Base-by-base conservation (phyloP, 2,888 invertebrate genomes). In the Stictocephala bisonia region DNA sequence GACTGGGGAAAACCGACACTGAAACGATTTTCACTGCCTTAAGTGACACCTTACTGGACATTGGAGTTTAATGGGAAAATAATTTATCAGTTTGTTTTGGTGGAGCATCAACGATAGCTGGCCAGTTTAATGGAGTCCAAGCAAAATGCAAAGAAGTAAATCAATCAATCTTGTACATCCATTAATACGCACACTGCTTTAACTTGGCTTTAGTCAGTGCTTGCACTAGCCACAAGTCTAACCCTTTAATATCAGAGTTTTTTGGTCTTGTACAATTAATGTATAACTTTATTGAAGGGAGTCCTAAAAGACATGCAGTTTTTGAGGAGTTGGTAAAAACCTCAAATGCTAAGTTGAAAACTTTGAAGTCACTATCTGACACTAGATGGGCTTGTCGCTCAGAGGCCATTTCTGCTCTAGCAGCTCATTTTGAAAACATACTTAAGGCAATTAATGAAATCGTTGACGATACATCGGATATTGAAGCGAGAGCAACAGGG, bases 251-350 rank as follows among this genome's bases (percentile, higher is more conserved):
- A n/a, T n/a, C n/a, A n/a, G n/a, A n/a, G n/a, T 58, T 50, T 60
- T 74, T 75, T 60, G 66, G 66, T n/a, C 53, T 69, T 35, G 40
- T 75, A 13, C 75, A 74, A 41, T 69, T 75, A 64, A 50, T 75
- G 22, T 68, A 74, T 29, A 68, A 48, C 53, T 75, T 56, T 64
- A 74, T 71, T 15, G 74, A 75, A 72, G 60, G 69, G 18, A 75
- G 74, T 68, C 74, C 74, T 67, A 67, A 66, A 56, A 68, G 73
- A 53, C 74, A 74, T 51, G 69, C 67, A 18, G 41, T 71, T 11
- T 74, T 87, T 90, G 81, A 92, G 91, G 81, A 89, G 91, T 79
- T 88, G 87, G 81, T 92, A 92, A 80, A 93, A 91, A 1, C 18
- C 18, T 20, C 40, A 20, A 40, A 40, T 11, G 20, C 1, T 7